These are phyloP conservation scores for Drosophila koepferae DNA, from an alignment of 2,888 invertebrate species.

Conservation along the genomic window DNA sequence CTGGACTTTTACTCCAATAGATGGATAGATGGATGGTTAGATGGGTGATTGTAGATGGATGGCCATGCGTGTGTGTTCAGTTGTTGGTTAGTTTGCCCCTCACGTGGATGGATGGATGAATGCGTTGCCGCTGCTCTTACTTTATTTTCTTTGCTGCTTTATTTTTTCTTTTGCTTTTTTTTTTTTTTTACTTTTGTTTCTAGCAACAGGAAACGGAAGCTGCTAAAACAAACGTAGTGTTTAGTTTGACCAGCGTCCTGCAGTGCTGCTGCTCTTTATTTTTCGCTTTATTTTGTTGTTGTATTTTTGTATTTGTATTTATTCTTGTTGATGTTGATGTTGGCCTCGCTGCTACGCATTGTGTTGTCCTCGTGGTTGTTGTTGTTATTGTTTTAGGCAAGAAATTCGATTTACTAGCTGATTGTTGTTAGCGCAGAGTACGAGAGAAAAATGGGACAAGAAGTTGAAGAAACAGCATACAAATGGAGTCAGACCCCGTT, in stretches of 20 bases:
- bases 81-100: constrained; percentile 62
- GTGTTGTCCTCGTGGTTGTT: constrained; percentile 51
- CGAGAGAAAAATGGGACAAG: constrained; percentile 18
- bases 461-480: constrained; percentile 2
- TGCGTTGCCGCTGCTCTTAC: constrained; percentile 43
- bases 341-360: constrained; percentile 56
- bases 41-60: constrained; percentile 61
- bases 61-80: constrained; percentile 72
- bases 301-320: constrained; percentile 65
- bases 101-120: constrained; percentile 66
- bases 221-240: constrained; percentile 78
- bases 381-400: constrained; percentile 75
- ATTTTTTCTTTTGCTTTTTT: constrained; percentile 5
- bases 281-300: neutral
- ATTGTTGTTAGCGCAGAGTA: constrained; percentile 68
- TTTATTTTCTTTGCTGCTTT: constrained; percentile 6
- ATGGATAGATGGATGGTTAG: constrained; percentile 58
- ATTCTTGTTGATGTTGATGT: constrained; percentile 61
- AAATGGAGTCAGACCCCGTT: neutral
- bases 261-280: constrained; percentile 11
- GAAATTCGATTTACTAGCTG: constrained; percentile 80
- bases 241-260: constrained; percentile 67
- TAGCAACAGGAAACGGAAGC: constrained; percentile 75
- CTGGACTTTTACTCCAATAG: constrained; percentile 62
- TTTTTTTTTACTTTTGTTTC: constrained; percentile 21